Evolutionary conservation across 2,888 invertebrate genomes (phyloP).

Genomic region (Nebria brevicollis): DNA sequence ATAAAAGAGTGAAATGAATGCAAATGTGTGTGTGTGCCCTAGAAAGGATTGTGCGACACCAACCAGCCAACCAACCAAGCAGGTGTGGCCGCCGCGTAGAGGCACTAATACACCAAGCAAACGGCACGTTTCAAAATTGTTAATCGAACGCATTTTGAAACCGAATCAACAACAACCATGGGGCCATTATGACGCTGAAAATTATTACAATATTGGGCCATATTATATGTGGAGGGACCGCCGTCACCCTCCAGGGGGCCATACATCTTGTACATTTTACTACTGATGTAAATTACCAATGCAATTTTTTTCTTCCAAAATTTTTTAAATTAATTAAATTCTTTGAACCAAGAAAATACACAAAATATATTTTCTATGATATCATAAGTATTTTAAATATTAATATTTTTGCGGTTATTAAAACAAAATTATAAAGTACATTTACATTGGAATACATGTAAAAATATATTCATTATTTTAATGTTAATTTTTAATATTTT

Average conservation of each 20-base stretch:
- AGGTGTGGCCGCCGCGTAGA: conserved; percentile 9
- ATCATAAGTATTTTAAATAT: too few relatives aligned
- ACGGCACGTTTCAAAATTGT: not conserved
- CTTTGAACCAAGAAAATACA: too few relatives aligned
- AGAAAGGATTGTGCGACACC: conserved; percentile 16
- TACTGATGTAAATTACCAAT: too few relatives aligned
- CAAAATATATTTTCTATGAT: too few relatives aligned
- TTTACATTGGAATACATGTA: too few relatives aligned
- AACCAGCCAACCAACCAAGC: not conserved
- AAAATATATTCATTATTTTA: too few relatives aligned
- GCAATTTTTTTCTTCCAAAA: too few relatives aligned
- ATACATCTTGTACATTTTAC: not conserved
- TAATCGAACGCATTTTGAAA: conserved; percentile 7
- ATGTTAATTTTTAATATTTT: too few relatives aligned
- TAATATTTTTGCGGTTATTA: too few relatives aligned
- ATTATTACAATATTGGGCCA: not conserved
- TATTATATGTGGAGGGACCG: not conserved
- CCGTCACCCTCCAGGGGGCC: not conserved
- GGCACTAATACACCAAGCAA: not conserved
- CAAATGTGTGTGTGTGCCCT: conserved; percentile 6
- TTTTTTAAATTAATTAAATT: too few relatives aligned
- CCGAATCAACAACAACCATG: not conserved
- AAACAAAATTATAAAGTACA: too few relatives aligned
- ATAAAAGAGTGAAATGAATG: not conserved
- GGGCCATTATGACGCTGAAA: not conserved